A percentile compares a stretch with the other conserved stretches of the same genome.
phyloP scores from a whole-genome alignment of 64 coral and sea anemone genomes.

The Porites australiensis region DNA sequence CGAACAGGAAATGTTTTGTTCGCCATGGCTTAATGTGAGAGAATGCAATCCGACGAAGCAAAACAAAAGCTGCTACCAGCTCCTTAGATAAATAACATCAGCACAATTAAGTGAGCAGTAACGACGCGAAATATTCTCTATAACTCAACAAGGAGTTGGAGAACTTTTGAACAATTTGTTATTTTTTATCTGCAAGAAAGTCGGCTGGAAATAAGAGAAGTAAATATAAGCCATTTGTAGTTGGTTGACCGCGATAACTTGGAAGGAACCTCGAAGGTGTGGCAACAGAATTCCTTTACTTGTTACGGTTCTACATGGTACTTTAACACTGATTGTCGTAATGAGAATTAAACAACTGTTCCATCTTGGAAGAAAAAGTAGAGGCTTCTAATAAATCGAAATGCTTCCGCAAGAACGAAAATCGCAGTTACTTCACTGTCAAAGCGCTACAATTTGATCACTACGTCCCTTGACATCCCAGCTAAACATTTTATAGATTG shows the following conservation, averaged over 20 bases:
- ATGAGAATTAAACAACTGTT: too few relatives aligned
- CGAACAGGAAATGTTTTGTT: constrained; percentile 19
- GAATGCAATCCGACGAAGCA: neutral
- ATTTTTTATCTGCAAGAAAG: too few relatives aligned
- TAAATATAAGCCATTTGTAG: neutral
- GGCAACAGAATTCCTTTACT: constrained; percentile 27
- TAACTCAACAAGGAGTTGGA: neutral
- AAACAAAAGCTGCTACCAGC: constrained; percentile 41
- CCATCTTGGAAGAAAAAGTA: too few relatives aligned
- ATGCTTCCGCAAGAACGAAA: too few relatives aligned
- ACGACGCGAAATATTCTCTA: neutral
- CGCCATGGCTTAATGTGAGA: constrained; percentile 23
- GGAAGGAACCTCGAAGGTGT: neutral
- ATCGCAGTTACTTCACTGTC: too few relatives aligned
- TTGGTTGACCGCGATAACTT: neutral
- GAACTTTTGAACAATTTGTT: neutral
- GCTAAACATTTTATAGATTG: neutral
- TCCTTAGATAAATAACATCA: constrained; percentile 6
- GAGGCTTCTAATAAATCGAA: too few relatives aligned
- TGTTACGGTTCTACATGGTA: neutral
- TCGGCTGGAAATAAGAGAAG: too few relatives aligned
- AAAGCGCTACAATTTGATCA: too few relatives aligned
- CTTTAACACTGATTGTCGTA: too few relatives aligned
- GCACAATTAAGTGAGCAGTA: constrained; percentile 53
- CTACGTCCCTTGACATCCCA: neutral